phyloP scores from a whole-genome alignment of 2,797 vertebrate genomes.

The Smutsia gigantea region DNA sequence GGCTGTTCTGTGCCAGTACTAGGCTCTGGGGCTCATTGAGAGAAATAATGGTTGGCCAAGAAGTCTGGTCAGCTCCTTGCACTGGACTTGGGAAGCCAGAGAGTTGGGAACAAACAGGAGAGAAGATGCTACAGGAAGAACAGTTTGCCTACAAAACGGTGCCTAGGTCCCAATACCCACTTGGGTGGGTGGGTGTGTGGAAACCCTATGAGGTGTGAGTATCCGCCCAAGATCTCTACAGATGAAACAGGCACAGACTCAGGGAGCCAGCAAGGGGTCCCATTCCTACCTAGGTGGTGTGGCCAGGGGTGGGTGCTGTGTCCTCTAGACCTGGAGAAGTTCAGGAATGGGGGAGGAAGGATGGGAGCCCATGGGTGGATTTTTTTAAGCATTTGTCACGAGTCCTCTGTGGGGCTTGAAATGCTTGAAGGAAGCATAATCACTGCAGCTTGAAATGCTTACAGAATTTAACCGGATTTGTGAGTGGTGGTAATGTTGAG shows the following conservation, averaged over 20 bases:
- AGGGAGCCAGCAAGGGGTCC: background rate
- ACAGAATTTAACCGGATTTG: background rate
- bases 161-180: background rate
- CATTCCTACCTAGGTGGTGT: no score
- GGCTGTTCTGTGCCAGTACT: rapidly evolving
- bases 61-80: background rate
- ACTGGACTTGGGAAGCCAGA: background rate
- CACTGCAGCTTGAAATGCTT: background rate
- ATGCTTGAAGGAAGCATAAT: background rate
- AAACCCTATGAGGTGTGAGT: background rate
- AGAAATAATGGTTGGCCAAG: background rate
- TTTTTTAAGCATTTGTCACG: background rate
- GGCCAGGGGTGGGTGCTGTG: background rate
- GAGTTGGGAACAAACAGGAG: background rate
- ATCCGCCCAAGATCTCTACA: no score
- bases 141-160: background rate
- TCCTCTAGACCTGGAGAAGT: no score
- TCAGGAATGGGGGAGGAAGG: background rate
- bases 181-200: background rate
- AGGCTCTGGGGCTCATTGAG: background rate
- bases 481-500: background rate
- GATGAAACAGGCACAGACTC: background rate
- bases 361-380: background rate
- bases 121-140: background rate
- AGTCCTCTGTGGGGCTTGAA: background rate